Conservation (phyloP, 2,113 vertebrate genomes). For the Calyptommatus sinebrachiatus region DNA sequence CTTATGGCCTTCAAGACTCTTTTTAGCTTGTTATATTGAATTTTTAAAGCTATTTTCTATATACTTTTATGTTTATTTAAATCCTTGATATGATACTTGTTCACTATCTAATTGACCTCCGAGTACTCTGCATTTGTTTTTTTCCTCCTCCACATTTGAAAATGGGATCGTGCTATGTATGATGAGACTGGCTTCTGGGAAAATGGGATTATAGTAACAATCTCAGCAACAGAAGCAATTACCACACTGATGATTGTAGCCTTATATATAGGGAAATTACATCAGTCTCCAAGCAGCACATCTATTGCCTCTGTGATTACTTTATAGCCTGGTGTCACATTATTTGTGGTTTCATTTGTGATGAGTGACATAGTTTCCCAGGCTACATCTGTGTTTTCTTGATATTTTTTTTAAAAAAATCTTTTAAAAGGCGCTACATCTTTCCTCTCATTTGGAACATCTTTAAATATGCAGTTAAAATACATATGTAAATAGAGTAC, state of each 20-base stretch:
- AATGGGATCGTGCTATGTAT: neutral
- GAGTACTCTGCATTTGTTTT: too few relatives aligned
- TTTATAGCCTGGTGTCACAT: neutral
- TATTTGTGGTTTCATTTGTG: neutral
- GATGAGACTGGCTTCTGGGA: neutral
- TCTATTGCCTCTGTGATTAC: neutral
- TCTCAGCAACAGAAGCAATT: neutral
- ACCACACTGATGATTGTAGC: neutral
- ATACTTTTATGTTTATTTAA: too few relatives aligned
- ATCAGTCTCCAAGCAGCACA: neutral
- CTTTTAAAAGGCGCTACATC: too few relatives aligned
- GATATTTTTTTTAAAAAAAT: neutral
- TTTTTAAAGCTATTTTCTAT: too few relatives aligned
- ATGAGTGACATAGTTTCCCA: neutral
- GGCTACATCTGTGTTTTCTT: neutral
- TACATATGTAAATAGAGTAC: neutral
- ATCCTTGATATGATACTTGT: too few relatives aligned
- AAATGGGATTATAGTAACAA: neutral
- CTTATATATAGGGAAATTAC: neutral
- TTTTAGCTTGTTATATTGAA: too few relatives aligned
- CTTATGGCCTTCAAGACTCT: too few relatives aligned
- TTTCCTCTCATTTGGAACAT: neutral
- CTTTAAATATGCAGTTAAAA: neutral
- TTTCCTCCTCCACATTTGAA: rapidly evolving
- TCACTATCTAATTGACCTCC: too few relatives aligned